Base-by-base conservation (phyloP, 37 sponge, comb jelly and placozoan species). In the Ephydatia muelleri region DNA sequence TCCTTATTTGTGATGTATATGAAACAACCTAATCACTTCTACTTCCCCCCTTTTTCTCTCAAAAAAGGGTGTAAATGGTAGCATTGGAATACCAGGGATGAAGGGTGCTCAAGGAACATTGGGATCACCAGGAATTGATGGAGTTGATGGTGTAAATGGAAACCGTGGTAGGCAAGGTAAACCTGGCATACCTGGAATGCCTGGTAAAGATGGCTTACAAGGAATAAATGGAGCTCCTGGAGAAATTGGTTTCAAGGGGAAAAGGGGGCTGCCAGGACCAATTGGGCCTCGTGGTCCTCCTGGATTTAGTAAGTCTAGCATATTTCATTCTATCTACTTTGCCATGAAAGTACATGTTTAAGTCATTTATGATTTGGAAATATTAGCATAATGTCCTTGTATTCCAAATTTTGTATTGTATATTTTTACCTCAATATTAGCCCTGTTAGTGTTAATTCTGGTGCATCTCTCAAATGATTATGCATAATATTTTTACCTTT, bases 61-160 rank as follows among this genome's bases (percentile, higher is more conserved):
- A 9, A 43, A 43, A 9, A 9, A 57, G 57, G 57, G 57, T 21
- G 19, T 57, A 11, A 57, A 57, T 57, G 57, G 84, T 40, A 37
- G n/a, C 27, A 65, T 72, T 39, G 84, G 84, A 22, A 38, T 73
- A 5, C 75, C 84, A 23, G 84, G 84, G 0, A 28, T 0, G 0
- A 65, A n/a, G 4, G 84, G 75, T 71, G 64, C 5, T 38, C 13
- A 39, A 1, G 84, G 73, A 11, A 72, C 0, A 22, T 73, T 65
- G 68, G 85, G 85, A 49, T 31, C 9, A 6, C 31, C 26, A 14
- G 86, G 86, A 37, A 65, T 31, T 68, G 13, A 38, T 82, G 86
- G 86, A 29, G 32, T n/a, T 39, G 29, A 36, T 68, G 86, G 86
- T 26, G 22, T 33, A 9, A 74, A 38, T 80, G 86, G 86, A 86